Evolutionary conservation across 2,888 invertebrate species (phyloP).

Genomic region (Hydrotaea diabolus): DNA sequence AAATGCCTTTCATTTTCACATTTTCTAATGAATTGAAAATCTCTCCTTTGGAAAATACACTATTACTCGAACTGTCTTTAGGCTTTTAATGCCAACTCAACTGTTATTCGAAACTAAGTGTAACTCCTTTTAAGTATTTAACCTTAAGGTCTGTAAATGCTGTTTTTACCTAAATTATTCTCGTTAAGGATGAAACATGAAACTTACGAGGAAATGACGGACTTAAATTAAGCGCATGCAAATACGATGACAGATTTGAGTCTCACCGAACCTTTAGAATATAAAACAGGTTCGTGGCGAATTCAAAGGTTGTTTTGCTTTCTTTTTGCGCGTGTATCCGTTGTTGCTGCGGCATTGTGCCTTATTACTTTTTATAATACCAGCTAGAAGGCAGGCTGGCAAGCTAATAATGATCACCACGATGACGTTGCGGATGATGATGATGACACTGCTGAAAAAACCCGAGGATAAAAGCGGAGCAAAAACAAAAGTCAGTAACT

Average conservation of each 20-base stretch:
- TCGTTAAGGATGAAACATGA: constrained; percentile 5
- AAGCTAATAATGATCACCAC: background rate
- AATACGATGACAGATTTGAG: background rate
- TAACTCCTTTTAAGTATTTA: background rate
- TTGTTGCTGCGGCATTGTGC: background rate
- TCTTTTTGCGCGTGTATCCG: background rate
- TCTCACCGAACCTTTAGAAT: background rate
- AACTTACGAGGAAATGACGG: too few species aligned
- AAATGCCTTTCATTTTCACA: too few species aligned
- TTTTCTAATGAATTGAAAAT: too few species aligned
- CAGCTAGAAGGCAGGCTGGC: background rate
- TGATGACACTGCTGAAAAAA: constrained; percentile 4
- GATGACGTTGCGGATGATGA: constrained; percentile 1
- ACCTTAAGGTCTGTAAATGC: background rate
- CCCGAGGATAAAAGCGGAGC: too few species aligned
- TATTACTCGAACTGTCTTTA: too few species aligned
- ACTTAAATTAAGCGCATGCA: too few species aligned
- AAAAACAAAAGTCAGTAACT: background rate
- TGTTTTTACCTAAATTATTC: background rate
- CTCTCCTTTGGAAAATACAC: too few species aligned
- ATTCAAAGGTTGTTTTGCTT: background rate
- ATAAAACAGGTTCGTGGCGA: constrained; percentile 11
- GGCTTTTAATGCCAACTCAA: background rate
- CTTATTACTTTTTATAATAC: constrained; percentile 10
- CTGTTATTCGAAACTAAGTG: background rate